Percentiles rank a stretch among this genome's conserved stretches.
Conservation (phyloP, 2,797 vertebrate genomes). For the Pteronotus mesoamericanus region DNA sequence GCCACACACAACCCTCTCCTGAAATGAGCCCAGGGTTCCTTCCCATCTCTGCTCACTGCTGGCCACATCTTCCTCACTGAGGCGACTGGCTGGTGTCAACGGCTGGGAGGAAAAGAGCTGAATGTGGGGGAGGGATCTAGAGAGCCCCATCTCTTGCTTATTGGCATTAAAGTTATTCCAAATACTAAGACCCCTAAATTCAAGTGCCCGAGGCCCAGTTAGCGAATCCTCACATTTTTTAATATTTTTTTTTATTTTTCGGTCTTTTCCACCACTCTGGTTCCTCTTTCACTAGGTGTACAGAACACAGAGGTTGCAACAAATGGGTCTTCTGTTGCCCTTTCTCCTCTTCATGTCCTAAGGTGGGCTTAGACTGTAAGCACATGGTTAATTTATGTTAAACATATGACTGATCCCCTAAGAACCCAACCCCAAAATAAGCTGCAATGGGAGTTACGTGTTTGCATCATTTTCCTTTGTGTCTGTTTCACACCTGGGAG, state of each 20-base stretch:
- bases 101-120: background rate
- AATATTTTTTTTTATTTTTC: background rate
- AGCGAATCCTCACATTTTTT: background rate
- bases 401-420: background rate
- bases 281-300: background rate
- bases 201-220: background rate
- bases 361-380: background rate
- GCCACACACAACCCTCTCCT: background rate
- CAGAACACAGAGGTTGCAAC: background rate
- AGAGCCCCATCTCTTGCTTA: background rate
- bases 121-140: rapidly evolving
- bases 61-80: background rate
- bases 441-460: background rate
- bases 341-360: background rate
- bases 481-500: background rate
- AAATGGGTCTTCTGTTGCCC: background rate
- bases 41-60: no score
- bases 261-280: background rate
- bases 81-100: background rate
- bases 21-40: background rate
- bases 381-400: background rate
- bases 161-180: background rate
- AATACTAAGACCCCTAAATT: background rate
- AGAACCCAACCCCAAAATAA: background rate
- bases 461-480: background rate